Base-by-base conservation (phyloP, 2,797 vertebrate species). In the Eurystomus glaucurus region DNA sequence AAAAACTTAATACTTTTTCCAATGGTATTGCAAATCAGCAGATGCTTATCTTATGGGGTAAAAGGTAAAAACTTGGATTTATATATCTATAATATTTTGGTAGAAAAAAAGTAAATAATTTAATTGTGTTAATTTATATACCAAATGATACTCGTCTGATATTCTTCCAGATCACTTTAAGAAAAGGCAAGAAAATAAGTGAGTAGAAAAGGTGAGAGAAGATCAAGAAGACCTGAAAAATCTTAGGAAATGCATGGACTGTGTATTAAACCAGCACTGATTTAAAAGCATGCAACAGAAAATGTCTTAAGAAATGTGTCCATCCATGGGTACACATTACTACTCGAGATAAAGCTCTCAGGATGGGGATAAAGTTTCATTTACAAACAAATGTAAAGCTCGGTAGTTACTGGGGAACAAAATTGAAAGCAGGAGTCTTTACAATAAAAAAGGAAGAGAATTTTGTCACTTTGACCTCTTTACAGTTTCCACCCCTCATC, bases 391-490 rank as follows among this genome's bases (percentile, higher is more conserved):
- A 33, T 3, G 25, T 22, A 57, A 81, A 55, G 3, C 10, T 72
- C 14, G 26, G 29, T 26, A 43, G 46, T 35, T 65, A 52, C 1
- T 16, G 4, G 7, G 10, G 5, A 61, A 33, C 3, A 64, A 55
- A 88, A 43, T 7, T 20, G 31, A 94, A 62, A 51, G 8, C 2
- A 83, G 5, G 6, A 37, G 1, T 2, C 60, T 60, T 68, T 58
- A 31, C 4, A 26, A 28, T 1, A 5, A 19, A 45, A 15, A n/a
- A 16, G 1, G 3, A 72, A 51, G 15, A 46, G 0, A 51, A 18
- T 84, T 50, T 66, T 61, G 4, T 22, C 18, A 22, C 9, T 52
- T 58, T 35, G 14, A 64, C 10, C 13, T 69, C 41, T 55, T 6
- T 33, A 23, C 4, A 50, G 3, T 50, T 87, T 85, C 26, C 8